Evolutionary conservation across 2,888 invertebrate genomes (phyloP), one percentile per base, ranked within the genome.

Genomic region (Diploptera punctata): DNA sequence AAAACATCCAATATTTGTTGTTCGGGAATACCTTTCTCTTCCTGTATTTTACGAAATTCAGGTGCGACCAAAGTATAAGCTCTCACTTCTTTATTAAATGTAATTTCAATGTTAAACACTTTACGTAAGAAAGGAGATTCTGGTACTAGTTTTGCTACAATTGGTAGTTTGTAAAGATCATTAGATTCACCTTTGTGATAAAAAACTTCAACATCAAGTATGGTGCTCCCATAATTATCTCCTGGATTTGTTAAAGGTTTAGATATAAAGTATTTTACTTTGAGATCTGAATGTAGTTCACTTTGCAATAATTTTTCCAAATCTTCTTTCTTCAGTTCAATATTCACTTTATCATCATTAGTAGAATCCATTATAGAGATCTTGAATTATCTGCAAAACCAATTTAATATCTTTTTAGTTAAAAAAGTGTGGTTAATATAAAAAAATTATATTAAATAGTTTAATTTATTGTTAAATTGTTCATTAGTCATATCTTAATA

Each of bases 151-250:
- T 89, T 89, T 0, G 87, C 89, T 1, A 89, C 86, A 3, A 65
- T 21, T 10, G 43, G 21, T 9, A 65, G 62, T 10, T 19, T 33
- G 13, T 43, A 19, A 13, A 21, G 19, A 16, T 44, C 18, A 16
- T 16, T 1, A 2, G 19, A 10, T n/a, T 19, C 2, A 4, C 44
- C 24, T 16, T 43, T 13, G 21, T 43, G 4, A 54, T 24, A 16
- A 13, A 2, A 21, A 24, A 54, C 24, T 33, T 76, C 76, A 3
- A 83, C 77, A 0, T 83, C 82, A 0, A 88, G 77, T 81, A 89
- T 88, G 0, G 87, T 81, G 76, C 89, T 89, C 1, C 89, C 89
- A 78, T 89, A 89, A 78, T 89, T 89, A 77, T 89, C 89, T 0
- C 89, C 89, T 0, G 86, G 84, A 19, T 84, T 84, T 13, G 86